Conservation (phyloP, 2,888 invertebrate species). For the Troides aeacus region DNA sequence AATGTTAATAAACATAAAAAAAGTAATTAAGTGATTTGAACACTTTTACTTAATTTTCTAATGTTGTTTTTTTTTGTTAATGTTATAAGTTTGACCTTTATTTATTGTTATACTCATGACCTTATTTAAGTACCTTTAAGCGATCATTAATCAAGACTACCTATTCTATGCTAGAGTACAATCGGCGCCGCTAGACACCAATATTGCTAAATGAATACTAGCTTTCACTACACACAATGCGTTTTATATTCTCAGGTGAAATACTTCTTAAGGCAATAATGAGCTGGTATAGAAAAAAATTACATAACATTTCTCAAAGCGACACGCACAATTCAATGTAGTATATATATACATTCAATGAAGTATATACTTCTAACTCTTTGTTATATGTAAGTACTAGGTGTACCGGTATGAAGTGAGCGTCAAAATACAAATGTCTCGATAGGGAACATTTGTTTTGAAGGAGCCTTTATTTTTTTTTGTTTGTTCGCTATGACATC, state of each 20-base stretch:
- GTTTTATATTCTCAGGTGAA: neutral
- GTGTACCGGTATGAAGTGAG: too few species aligned
- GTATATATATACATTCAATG: too few species aligned
- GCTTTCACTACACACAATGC: slow-evolving; percentile 2
- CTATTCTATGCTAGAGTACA: slow-evolving; percentile 11
- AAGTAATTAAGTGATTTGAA: neutral
- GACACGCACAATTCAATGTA: too few species aligned
- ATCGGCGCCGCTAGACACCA: slow-evolving; percentile 14
- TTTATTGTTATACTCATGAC: slow-evolving; percentile 4
- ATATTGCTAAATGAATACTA: slow-evolving; percentile 11
- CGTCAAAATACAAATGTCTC: too few species aligned
- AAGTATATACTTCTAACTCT: too few species aligned
- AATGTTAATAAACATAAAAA: too few species aligned
- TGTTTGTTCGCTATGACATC: too few species aligned
- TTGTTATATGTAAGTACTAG: too few species aligned
- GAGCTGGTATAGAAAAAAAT: too few species aligned
- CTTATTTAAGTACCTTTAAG: slow-evolving; percentile 6
- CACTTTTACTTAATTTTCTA: neutral
- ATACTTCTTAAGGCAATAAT: neutral
- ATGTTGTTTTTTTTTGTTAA: neutral
- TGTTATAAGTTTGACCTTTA: neutral
- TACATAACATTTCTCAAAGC: too few species aligned
- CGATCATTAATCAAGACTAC: slow-evolving; percentile 23
- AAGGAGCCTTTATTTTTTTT: too few species aligned
- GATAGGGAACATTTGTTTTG: too few species aligned